A percentile compares a stretch with the other conserved stretches of the same genome.
Evolutionary conservation across 2,888 invertebrate species (phyloP).

Genomic region (Slavum lentiscoides): DNA sequence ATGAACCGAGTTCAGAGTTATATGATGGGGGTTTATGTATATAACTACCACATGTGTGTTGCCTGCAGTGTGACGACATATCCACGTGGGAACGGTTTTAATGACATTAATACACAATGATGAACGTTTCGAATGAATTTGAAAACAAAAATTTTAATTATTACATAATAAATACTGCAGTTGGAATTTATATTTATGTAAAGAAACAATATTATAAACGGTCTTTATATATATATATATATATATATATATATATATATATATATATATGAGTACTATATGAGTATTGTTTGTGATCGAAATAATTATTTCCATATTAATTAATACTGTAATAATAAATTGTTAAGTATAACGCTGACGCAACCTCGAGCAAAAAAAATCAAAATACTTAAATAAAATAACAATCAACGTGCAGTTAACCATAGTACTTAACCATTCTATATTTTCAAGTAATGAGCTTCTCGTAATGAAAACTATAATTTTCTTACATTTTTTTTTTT

Average conservation of each 20-base stretch:
- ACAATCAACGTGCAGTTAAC: not conserved
- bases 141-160: not conserved
- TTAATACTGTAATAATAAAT: no score
- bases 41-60: not conserved
- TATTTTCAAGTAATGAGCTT: not conserved
- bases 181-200: no score
- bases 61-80: not conserved
- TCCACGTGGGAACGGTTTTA: slow-evolving; percentile 9
- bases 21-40: not conserved
- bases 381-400: slow-evolving; percentile 21
- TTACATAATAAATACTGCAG: no score
- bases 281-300: no score
- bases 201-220: no score
- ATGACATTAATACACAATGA: not conserved
- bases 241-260: no score
- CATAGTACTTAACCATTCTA: not conserved
- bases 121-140: not conserved
- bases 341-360: not conserved
- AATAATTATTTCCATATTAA: no score
- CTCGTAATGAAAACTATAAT: no score
- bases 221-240: no score
- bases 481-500: no score
- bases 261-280: no score
- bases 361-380: not conserved
- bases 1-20: slow-evolving; percentile 1